Percentiles rank a stretch among this genome's conserved stretches.
phyloP scores from a whole-genome alignment of 2,113 vertebrate genomes.

The Strix uralensis region DNA sequence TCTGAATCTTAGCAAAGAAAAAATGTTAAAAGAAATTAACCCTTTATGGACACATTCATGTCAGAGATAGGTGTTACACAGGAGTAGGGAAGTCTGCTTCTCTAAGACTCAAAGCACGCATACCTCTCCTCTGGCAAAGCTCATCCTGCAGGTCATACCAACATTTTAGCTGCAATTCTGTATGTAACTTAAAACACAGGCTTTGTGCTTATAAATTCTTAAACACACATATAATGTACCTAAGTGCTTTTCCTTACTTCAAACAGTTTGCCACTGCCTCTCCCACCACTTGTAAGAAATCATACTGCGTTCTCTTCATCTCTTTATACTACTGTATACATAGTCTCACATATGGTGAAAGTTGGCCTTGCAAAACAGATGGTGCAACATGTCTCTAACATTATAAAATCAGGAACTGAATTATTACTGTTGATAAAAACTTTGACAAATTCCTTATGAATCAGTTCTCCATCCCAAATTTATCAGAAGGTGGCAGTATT shows the following conservation, averaged over 20 bases:
- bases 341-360: not conserved
- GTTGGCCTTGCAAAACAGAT: not conserved
- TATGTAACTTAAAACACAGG: not conserved
- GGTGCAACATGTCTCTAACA: not conserved
- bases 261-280: not conserved
- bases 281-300: not conserved
- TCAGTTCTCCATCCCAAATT: not conserved
- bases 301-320: not conserved
- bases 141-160: not conserved
- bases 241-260: not conserved
- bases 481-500: conserved; percentile 57
- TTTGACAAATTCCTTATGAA: not conserved
- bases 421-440: not conserved
- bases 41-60: not conserved
- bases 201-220: not conserved
- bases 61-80: not conserved
- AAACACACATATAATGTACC: not conserved
- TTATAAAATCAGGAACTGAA: not conserved
- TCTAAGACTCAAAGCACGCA: not conserved
- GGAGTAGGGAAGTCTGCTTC: not conserved
- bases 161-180: not conserved
- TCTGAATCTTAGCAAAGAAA: not conserved
- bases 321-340: not conserved
- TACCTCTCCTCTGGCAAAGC: not conserved
- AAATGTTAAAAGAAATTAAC: not conserved